Evolutionary conservation across 2,888 invertebrate species (phyloP), one percentile per base, ranked within the genome.

Genomic region (Hetaerina titia): DNA sequence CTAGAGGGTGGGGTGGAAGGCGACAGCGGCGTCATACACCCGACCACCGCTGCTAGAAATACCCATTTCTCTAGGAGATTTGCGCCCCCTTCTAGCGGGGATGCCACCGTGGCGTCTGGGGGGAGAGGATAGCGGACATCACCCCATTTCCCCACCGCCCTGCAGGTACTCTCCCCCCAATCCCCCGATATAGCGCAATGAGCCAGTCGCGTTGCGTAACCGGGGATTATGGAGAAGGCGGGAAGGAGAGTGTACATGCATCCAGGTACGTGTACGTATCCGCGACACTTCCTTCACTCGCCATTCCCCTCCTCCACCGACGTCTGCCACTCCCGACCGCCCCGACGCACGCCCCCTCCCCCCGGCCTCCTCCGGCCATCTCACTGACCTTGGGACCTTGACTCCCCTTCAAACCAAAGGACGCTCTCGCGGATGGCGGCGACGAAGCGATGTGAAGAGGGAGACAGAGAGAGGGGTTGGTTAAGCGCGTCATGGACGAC

Each of bases 331-430:
- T 81, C 13, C 57, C 89, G 57, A 56, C 57, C 57, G 2, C 57
- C n/a, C 13, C 22, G 19, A n/a, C 19, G 19, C 9, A 6, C n/a
- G 57, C 15, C 89, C n/a, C 4, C 57, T 56, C 45, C 45, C 89
- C 89, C 58, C 19, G 19, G 7, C 0, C 57, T 57, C 11, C 45
- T n/a, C n/a, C 5, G 25, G 8, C 31, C 92, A 92, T 92, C 92
- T 56, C 92, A 74, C 69, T 92, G 92, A 92, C 92, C 92, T 92
- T 92, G 92, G 60, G 69, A 92, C 92, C 92, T 92, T 92, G 92
- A 74, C 92, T 92, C 92, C 56, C 31, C 89, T 17, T 31, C 69
- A 63, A 92, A 56, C 45, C 64, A 92, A 92, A 92, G 92, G 92
- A 92, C 92, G 92, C 69, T 45, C 17, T 25, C 90, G 90, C 90